A percentile compares a stretch with the other conserved stretches of the same genome.
phyloP scores from a whole-genome alignment of 2,888 invertebrate genomes.

The Sarcophaga rosellei region DNA sequence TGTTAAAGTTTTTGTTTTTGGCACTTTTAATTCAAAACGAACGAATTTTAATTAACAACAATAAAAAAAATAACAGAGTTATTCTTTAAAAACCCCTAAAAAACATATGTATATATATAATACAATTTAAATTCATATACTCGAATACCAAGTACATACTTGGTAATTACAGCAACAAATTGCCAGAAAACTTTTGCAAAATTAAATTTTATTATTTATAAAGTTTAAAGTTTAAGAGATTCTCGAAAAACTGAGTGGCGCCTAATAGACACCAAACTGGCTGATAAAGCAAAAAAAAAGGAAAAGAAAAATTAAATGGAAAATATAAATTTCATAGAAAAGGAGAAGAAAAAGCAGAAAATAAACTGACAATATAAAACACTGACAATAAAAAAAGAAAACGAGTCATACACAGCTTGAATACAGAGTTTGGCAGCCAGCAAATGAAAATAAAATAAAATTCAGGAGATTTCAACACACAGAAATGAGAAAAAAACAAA shows the following conservation, averaged over 20 bases:
- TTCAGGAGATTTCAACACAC: neutral
- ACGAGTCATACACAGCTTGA: constrained; percentile 37
- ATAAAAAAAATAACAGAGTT: too few species aligned
- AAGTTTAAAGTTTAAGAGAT: constrained; percentile 46
- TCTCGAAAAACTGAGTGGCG: constrained; percentile 48
- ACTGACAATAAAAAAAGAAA: constrained; percentile 5
- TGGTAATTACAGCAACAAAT: neutral
- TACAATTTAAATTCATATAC: too few species aligned
- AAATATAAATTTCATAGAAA: constrained; percentile 36
- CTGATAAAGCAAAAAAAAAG: constrained; percentile 53
- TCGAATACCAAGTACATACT: neutral
- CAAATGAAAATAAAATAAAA: neutral
- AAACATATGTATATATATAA: too few species aligned
- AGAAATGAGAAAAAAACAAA: neutral
- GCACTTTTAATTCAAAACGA: too few species aligned
- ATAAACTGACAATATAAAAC: neutral
- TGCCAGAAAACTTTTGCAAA: constrained; percentile 8
- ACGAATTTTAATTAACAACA: too few species aligned
- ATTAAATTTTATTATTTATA: constrained; percentile 50
- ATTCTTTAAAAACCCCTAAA: too few species aligned
- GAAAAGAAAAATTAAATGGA: neutral
- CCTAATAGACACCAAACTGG: constrained; percentile 58
- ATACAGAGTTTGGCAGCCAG: constrained; percentile 26
- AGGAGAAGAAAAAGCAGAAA: neutral
- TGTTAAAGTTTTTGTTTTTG: too few species aligned